These are phyloP conservation scores for Hystrix cristata DNA, from an alignment of 2,113 vertebrate genomes.

Conservation along the genomic window DNA sequence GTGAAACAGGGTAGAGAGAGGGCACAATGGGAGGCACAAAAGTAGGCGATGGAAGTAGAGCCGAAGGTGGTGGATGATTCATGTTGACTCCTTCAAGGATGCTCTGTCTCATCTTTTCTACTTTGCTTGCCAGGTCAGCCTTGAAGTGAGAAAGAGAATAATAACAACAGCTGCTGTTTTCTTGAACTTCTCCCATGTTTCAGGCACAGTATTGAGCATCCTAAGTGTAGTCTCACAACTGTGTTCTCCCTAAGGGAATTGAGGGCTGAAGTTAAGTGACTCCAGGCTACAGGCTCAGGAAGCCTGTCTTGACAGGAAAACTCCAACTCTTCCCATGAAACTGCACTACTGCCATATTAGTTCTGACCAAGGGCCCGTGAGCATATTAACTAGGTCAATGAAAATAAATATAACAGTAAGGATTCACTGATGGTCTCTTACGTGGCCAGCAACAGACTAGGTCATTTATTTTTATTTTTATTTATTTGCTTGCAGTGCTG, in stretches of 20 bases:
- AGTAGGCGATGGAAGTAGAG: conserved; percentile 92
- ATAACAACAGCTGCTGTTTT: conserved; percentile 48
- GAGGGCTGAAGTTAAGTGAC: conserved; percentile 12
- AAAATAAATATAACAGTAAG: conserved; percentile 47
- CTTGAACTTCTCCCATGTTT: conserved; percentile 1
- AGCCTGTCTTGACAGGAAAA: conserved; percentile 4
- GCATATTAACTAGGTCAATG: neutral
- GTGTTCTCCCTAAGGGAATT: neutral
- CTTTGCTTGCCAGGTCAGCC: conserved; percentile 91
- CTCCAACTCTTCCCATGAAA: neutral
- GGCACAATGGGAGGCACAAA: conserved; percentile 92
- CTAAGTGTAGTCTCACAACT: neutral
- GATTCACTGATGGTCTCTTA: neutral
- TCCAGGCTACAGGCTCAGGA: neutral
- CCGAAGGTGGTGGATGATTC: conserved; percentile 92
- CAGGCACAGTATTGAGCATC: neutral
- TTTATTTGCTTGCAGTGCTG: neutral
- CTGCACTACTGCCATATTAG: conserved; percentile 2
- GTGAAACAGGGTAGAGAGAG: conserved; percentile 93
- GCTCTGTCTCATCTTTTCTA: conserved; percentile 96
- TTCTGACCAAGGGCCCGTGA: neutral
- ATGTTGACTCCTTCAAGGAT: conserved; percentile 95
- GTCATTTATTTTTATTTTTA: neutral
- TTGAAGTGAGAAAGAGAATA: conserved; percentile 75
- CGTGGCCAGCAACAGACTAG: neutral